These are phyloP conservation scores for Megaptera novaeangliae DNA, from an alignment of 2,113 vertebrate species.

Conservation along the genomic window DNA sequence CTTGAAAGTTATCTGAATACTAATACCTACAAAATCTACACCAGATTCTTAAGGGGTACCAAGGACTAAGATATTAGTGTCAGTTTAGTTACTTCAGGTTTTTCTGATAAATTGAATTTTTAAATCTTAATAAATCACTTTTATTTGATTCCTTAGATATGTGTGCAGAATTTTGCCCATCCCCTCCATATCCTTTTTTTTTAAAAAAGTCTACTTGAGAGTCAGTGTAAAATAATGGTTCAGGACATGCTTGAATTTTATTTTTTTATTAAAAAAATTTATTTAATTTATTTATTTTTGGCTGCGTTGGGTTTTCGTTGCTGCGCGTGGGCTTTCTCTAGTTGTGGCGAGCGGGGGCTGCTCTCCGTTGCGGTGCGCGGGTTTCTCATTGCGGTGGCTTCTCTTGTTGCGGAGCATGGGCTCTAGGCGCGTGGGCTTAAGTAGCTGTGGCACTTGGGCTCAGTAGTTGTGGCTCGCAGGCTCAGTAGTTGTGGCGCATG, in stretches of 20 bases:
- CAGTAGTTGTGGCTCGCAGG: too few relatives aligned
- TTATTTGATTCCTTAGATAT: neutral
- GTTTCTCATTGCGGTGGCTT: too few relatives aligned
- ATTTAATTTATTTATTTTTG: too few relatives aligned
- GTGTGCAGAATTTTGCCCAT: neutral
- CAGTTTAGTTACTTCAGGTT: neutral
- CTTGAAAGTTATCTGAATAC: neutral
- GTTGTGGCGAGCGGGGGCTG: too few relatives aligned
- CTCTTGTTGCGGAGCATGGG: too few relatives aligned
- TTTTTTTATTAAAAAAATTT: too few relatives aligned
- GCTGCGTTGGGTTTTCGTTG: too few relatives aligned
- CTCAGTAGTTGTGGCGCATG: too few relatives aligned
- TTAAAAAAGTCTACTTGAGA: neutral
- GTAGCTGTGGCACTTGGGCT: too few relatives aligned
- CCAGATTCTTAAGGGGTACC: neutral
- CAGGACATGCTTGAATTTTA: neutral
- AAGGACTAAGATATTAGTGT: neutral
- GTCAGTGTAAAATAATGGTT: neutral
- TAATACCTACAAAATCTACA: neutral
- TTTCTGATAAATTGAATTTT: neutral
- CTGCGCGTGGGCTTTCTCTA: too few relatives aligned
- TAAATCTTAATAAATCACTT: neutral
- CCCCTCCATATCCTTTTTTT: fast-evolving
- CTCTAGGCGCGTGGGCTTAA: too few relatives aligned
- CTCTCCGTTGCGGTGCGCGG: too few relatives aligned